A percentile compares a stretch with the other conserved stretches of the same genome.
Conservation (phyloP, 1,140 invertebrate genomes). For the Microvelia longipes region DNA sequence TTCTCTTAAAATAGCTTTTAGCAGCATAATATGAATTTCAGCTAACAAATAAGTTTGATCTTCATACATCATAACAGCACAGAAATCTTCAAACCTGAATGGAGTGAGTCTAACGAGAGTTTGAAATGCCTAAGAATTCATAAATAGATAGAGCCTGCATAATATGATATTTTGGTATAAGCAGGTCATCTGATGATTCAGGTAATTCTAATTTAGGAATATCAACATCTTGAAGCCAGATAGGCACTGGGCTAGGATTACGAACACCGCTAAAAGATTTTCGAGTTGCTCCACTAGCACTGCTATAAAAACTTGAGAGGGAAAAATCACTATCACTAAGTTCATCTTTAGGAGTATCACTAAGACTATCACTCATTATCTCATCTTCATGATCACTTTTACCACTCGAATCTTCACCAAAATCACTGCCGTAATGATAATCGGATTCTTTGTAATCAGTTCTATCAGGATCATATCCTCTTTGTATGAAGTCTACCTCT, state of each 20-base stretch:
- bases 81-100: slow-evolving; percentile 91
- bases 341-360: slow-evolving; percentile 44
- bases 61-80: slow-evolving; percentile 75
- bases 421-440: slow-evolving; percentile 79
- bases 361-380: slow-evolving; percentile 41
- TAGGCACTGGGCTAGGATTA: slow-evolving; percentile 65
- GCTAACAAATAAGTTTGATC: slow-evolving; percentile 79
- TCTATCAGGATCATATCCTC: slow-evolving; percentile 54
- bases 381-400: slow-evolving; percentile 62
- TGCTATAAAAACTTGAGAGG: slow-evolving; percentile 52
- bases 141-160: slow-evolving; percentile 74
- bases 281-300: slow-evolving; percentile 43
- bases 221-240: slow-evolving; percentile 64
- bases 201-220: slow-evolving; percentile 64
- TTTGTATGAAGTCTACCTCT: slow-evolving; percentile 35
- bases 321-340: slow-evolving; percentile 72
- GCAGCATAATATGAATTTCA: slow-evolving; percentile 81
- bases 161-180: slow-evolving; percentile 59
- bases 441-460: slow-evolving; percentile 68
- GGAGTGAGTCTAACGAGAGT: slow-evolving; percentile 73
- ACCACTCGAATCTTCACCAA: slow-evolving; percentile 68
- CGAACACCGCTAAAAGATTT: slow-evolving; percentile 33
- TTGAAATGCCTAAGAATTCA: slow-evolving; percentile 84
- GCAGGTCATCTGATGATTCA: slow-evolving; percentile 75
- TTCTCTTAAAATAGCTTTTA: slow-evolving; percentile 81